Evolutionary conservation across 2,797 vertebrate genomes (phyloP), one percentile per base, ranked within the genome.

Genomic region (Lepidocolaptes lacrymiger): DNA sequence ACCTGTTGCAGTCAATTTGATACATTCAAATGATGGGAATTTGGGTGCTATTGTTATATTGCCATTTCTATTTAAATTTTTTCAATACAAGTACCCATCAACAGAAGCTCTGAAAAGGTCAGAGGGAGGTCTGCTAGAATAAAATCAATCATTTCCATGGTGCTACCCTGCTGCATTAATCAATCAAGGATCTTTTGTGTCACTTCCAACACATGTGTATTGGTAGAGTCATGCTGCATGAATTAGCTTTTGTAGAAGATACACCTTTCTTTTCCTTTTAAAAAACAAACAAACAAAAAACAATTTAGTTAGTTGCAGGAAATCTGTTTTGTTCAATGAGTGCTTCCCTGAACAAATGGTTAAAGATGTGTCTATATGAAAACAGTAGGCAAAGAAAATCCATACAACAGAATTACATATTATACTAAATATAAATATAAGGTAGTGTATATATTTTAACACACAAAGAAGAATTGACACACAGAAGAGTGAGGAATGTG

Each of bases 71-170:
- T 89, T 94, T 76, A 84, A 87, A 58, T 81, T 74, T 83, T 80
- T 78, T 71, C 64, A 49, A 62, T 91, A 95, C 72, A 89, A 80
- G 24, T 54, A 61, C 61, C 0, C 4, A 80, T 80, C 61, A 89
- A 62, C 41, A 67, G 30, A 75, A n/a, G 5, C 61, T 85, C 30
- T 85, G 71, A 64, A 92, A 91, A 94, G 85, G 81, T 85, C 75
- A 64, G 68, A 78, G 61, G 39, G 80, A 93, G 74, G 83, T 75
- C 91, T 89, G 56, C 74, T 76, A 87, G 63, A 21, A 67, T 64
- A 63, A 92, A 89, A 94, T 94, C 75, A 93, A 83, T 94, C 78
- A 95, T 94, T 95, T 92, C 58, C 87, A 75, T n/a, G 9, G 75
- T 68, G 72, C 49, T 58, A 51, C 49, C 64, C 72, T 68, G 46